phyloP scores from a whole-genome alignment of 2,113 vertebrate species.

The Xenopus laevis region DNA sequence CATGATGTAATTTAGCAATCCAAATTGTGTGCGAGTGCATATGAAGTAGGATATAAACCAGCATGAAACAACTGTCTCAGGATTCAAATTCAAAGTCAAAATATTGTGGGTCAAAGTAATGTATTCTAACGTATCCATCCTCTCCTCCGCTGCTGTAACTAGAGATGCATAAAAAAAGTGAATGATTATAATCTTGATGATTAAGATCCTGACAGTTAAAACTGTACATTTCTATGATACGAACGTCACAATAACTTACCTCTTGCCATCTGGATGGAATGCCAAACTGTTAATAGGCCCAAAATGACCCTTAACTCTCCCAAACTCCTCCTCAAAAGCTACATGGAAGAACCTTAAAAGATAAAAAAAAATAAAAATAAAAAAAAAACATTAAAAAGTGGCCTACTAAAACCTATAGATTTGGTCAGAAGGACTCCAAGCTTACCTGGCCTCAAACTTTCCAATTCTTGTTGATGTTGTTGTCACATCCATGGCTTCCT shows the following conservation, averaged over 20 bases:
- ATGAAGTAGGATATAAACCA: neutral
- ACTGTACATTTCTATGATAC: too few relatives aligned
- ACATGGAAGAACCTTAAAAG: constrained; percentile 91
- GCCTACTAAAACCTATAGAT: too few relatives aligned
- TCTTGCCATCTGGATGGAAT: constrained; percentile 95
- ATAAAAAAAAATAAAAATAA: neutral
- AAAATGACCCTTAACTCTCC: constrained; percentile 94
- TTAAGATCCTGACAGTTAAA: too few relatives aligned
- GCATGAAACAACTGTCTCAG: constrained; percentile 50
- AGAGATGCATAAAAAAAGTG: constrained; percentile 20
- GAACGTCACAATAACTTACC: constrained; percentile 60
- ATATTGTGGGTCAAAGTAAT: constrained; percentile 94
- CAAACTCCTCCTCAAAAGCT: constrained; percentile 95
- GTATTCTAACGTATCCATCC: constrained; percentile 92
- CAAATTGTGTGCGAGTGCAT: too few relatives aligned
- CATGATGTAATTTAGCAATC: too few relatives aligned
- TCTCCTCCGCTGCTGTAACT: constrained; percentile 97
- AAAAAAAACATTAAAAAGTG: neutral
- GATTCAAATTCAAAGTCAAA: constrained; percentile 96
- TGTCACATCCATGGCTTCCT: constrained; percentile 98
- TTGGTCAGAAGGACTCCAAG: too few relatives aligned
- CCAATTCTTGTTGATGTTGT: constrained; percentile 96
- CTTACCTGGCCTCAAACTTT: constrained; percentile 94
- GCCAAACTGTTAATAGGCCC: constrained; percentile 96
- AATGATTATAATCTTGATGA: neutral